Evolutionary conservation across 2,113 vertebrate species (phyloP), one percentile per base, ranked within the genome.

Genomic region (Plecotus auritus): DNA sequence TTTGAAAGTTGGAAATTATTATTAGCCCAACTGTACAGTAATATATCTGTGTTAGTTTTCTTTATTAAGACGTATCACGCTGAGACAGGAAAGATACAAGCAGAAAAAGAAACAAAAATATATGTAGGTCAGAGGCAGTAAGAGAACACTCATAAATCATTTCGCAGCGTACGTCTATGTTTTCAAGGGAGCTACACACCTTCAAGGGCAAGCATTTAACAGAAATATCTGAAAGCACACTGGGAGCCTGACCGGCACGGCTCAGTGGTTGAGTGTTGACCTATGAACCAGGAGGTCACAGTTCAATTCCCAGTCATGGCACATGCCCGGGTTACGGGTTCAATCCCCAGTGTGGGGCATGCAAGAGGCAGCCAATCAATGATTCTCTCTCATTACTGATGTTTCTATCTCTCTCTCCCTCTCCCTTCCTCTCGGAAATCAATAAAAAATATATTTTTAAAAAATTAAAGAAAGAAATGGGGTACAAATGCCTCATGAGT

Each of bases 131-230:
- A 81, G 85, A 85, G 70, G 70, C 83, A 97, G 81, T 45, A 70
- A 85, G 13, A 76, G 66, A 88, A 85, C 49, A 87, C 83, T 85
- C 89, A 51, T 95, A 85, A 95, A 91, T 96, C 94, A 94, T 95
- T 66, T 66, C 1, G 1, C 0, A 1, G 86, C 72, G 54, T 69
- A 37, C 0, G 1, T 66, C 49, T 59, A 80, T 87, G 40, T 93
- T 93, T 77, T 74, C 85, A 90, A 92, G 64, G 82, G 92, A 85
- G 85, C 69, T 80, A 70, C n/a, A 20, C 76, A 88, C 81, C 47
- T 94, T 94, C 95, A 95, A 96, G 91, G 92, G 22, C 85, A 92
- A 91, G 35, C 35, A 56, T 49, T 40, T 76, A 83, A 72, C 12
- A 94, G 28, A 72, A 90, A 54, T 87, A 90, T 37, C 18, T 84